Evolutionary conservation across 2,888 invertebrate species (phyloP).

Genomic region (Crepidodera aurea): DNA sequence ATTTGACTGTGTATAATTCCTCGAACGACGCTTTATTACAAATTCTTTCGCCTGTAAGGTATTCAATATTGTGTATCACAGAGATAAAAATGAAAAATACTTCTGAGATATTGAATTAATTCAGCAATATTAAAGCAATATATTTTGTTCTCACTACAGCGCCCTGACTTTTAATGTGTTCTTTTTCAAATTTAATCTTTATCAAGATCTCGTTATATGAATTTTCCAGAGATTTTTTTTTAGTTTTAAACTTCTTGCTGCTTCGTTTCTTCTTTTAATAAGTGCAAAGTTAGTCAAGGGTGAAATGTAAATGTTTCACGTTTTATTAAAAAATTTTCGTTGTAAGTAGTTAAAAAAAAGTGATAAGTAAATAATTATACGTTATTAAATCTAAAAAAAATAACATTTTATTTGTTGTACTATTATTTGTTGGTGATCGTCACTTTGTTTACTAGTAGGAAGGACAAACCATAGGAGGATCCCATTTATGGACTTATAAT

Average conservation of each 20-base stretch:
- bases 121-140: slow-evolving; percentile 33
- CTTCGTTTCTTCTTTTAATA: not conserved
- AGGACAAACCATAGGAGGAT: too few relatives aligned
- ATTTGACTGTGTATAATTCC: slow-evolving; percentile 24
- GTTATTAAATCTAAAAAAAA: too few relatives aligned
- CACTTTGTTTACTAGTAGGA: too few relatives aligned
- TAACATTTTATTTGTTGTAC: too few relatives aligned
- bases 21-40: slow-evolving; percentile 26
- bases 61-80: slow-evolving; percentile 33
- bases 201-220: not conserved
- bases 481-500: too few relatives aligned
- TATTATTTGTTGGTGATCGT: too few relatives aligned
- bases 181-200: slow-evolving; percentile 8
- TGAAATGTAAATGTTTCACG: too few relatives aligned
- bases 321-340: too few relatives aligned
- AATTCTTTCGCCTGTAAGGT: slow-evolving; percentile 31
- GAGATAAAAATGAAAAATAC: slow-evolving; percentile 42
- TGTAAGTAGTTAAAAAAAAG: too few relatives aligned
- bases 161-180: slow-evolving; percentile 18
- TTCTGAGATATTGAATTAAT: slow-evolving; percentile 36
- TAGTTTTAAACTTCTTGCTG: not conserved
- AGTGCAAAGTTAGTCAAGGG: too few relatives aligned
- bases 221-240: slow-evolving; percentile 1
- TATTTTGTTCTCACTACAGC: slow-evolving; percentile 22
- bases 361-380: too few relatives aligned